Conservation (phyloP, 2,888 invertebrate species). For the Sphaeridia pumilis region DNA sequence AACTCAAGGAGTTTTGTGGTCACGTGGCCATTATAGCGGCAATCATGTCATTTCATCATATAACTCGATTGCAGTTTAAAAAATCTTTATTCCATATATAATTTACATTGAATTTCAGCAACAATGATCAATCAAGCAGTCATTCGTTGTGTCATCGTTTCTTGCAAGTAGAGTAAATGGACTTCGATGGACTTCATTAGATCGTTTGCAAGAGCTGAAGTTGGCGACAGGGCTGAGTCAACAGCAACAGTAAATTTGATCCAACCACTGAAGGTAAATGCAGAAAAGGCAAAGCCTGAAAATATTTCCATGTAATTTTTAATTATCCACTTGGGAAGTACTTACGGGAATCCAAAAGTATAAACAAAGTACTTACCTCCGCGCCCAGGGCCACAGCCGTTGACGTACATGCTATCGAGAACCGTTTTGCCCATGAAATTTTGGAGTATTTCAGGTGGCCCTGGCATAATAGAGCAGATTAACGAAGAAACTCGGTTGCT, state of each 20-base stretch:
- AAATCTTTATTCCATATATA: too few relatives aligned
- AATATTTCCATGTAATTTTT: not conserved
- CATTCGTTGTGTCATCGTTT: not conserved
- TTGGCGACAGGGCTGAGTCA: conserved; percentile 2
- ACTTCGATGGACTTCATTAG: not conserved
- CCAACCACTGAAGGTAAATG: not conserved
- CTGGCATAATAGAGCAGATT: conserved; percentile 9
- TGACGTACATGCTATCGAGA: conserved; percentile 7
- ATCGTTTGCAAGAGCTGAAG: not conserved
- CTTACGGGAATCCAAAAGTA: not conserved
- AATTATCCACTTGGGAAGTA: not conserved
- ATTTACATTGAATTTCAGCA: too few relatives aligned
- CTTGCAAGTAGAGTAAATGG: conserved; percentile 1
- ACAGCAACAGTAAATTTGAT: not conserved
- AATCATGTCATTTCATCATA: too few relatives aligned
- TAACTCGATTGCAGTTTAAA: too few relatives aligned
- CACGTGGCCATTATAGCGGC: too few relatives aligned
- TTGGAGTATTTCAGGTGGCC: not conserved
- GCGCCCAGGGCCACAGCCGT: conserved; percentile 2
- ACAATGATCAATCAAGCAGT: not conserved
- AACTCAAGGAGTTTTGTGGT: too few relatives aligned
- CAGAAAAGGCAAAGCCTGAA: conserved; percentile 4
- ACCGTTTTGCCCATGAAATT: conserved; percentile 3
- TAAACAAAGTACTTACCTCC: not conserved
- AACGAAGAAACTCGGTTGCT: not conserved